Percentiles rank a stretch among this genome's conserved stretches.
Conservation (phyloP, 2,888 invertebrate species). For the Tetranychus piercei region DNA sequence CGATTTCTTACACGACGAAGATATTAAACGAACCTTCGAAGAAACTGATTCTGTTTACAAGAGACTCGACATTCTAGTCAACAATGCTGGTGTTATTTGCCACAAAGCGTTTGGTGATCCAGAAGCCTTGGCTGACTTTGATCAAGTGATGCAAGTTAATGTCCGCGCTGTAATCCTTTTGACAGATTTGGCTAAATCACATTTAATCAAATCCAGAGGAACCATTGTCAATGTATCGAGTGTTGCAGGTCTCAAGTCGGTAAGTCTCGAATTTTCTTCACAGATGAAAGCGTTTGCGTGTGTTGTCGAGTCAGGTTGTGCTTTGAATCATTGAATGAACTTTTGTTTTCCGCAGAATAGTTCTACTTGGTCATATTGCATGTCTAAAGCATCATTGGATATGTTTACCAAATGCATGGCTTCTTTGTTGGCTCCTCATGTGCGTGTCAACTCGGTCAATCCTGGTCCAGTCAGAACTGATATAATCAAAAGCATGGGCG, state of each 20-base stretch:
- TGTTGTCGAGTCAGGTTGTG: neutral
- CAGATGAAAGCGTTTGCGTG: neutral
- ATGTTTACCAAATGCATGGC: conserved; percentile 8
- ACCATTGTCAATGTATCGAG: conserved; percentile 11
- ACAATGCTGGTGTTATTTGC: conserved; percentile 14
- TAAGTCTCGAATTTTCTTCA: neutral
- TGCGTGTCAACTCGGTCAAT: conserved; percentile 12
- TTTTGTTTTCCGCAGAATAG: neutral
- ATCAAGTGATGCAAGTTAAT: conserved; percentile 13
- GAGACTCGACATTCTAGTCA: conserved; percentile 16
- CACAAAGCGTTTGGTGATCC: neutral
- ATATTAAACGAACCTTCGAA: neutral
- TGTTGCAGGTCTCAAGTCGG: neutral
- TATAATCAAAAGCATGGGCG: neutral
- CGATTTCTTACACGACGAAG: neutral
- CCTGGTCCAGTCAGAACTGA: conserved; percentile 9
- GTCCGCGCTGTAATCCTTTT: conserved; percentile 13
- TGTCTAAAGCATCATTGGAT: conserved; percentile 14
- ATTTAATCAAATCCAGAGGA: conserved; percentile 12
- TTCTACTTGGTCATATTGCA: conserved; percentile 1
- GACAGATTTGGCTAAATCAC: conserved; percentile 10
- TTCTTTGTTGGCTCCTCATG: neutral
- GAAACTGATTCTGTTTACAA: conserved; percentile 9
- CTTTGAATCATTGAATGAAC: neutral
- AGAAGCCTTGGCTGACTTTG: conserved; percentile 3